Conservation (phyloP, 1,140 invertebrate genomes). For the Laupala kohalensis region DNA sequence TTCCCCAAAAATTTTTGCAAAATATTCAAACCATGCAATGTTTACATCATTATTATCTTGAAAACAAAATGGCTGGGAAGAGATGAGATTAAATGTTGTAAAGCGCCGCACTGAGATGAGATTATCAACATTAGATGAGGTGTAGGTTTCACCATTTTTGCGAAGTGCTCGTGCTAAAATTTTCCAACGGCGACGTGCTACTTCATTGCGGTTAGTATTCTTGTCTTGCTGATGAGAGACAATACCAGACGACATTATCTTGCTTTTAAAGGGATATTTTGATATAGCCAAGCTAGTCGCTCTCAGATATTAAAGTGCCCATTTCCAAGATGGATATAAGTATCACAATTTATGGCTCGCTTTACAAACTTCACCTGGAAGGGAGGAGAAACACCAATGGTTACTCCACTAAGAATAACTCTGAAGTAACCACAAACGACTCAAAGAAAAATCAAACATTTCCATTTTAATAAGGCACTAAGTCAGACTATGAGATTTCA, state of each 20-base stretch:
- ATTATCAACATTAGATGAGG: neutral
- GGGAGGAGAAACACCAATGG: constrained; percentile 9
- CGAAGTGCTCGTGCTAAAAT: constrained; percentile 51
- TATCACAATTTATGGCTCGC: neutral
- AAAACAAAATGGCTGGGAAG: constrained; percentile 21
- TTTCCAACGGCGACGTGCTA: constrained; percentile 50
- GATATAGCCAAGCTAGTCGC: neutral
- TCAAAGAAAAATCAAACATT: too few relatives aligned
- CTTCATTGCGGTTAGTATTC: constrained; percentile 17
- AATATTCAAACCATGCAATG: constrained; percentile 39
- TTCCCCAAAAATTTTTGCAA: constrained; percentile 28
- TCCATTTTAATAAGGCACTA: too few relatives aligned
- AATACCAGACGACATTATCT: constrained; percentile 7
- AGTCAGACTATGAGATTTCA: too few relatives aligned
- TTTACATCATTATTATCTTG: constrained; percentile 16
- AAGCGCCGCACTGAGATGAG: constrained; percentile 40
- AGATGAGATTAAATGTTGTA: constrained; percentile 38
- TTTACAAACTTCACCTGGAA: constrained; percentile 11
- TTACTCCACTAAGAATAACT: neutral
- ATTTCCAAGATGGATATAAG: constrained; percentile 6
- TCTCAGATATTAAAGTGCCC: neutral
- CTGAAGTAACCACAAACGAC: neutral
- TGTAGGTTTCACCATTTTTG: constrained; percentile 9
- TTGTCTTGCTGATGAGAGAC: constrained; percentile 6
- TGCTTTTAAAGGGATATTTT: neutral